phyloP scores from a whole-genome alignment of 2,113 vertebrate genomes.

The Dasyurus viverrinus region DNA sequence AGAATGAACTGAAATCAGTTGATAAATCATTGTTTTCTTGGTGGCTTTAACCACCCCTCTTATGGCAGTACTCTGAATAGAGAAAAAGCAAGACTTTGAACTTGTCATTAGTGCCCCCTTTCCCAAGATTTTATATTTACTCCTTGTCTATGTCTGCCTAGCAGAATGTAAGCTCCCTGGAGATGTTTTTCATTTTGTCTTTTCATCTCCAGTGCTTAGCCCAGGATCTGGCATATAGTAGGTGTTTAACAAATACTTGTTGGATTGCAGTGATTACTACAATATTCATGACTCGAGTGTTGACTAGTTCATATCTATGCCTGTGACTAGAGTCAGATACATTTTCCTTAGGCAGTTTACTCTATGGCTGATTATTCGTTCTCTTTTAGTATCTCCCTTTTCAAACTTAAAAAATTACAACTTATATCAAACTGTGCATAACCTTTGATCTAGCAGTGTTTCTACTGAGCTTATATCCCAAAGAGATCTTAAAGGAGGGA shows the following conservation, averaged over 20 bases:
- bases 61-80: not conserved
- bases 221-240: not conserved
- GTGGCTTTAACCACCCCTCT: not conserved
- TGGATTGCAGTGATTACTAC: not conserved
- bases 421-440: not conserved
- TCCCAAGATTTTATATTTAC: not conserved
- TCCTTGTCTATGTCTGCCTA: not conserved
- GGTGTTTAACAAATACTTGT: not conserved
- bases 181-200: not conserved
- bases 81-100: not conserved
- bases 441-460: too few species aligned
- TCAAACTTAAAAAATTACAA: not conserved
- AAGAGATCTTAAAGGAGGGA: too few species aligned
- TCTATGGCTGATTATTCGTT: not conserved
- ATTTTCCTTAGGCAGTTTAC: not conserved
- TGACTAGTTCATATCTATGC: not conserved
- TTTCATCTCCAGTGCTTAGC: not conserved
- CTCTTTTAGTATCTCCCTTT: not conserved
- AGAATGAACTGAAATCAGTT: not conserved
- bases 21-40: not conserved
- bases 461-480: too few species aligned
- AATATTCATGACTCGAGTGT: not conserved
- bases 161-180: not conserved
- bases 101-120: not conserved
- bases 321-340: not conserved